Conservation (phyloP, 2,888 invertebrate genomes). For the Drosophila greeni region DNA sequence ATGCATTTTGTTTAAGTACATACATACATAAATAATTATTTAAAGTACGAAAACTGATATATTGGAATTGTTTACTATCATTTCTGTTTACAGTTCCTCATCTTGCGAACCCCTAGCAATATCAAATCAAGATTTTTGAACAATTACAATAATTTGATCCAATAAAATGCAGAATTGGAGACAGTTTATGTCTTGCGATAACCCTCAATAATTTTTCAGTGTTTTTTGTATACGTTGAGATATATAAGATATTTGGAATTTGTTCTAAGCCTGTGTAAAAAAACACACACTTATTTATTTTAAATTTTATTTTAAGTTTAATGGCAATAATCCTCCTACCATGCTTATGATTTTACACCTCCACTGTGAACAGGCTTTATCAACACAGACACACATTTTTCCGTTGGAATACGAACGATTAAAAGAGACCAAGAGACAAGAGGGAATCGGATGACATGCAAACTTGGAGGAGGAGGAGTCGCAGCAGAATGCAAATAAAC, state of each 20-base stretch:
- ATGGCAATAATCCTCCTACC: neutral
- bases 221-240: neutral
- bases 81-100: neutral
- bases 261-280: neutral
- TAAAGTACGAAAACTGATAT: neutral
- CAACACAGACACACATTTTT: slow-evolving; percentile 7
- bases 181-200: too few relatives aligned
- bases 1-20: neutral
- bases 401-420: neutral
- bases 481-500: slow-evolving; percentile 32
- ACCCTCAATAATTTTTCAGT: neutral
- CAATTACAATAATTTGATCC: neutral
- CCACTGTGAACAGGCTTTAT: slow-evolving; percentile 9
- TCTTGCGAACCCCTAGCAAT: neutral
- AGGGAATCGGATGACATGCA: slow-evolving; percentile 24
- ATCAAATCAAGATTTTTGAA: neutral
- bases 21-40: neutral
- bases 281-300: too few relatives aligned
- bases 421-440: slow-evolving; percentile 5
- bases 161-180: neutral
- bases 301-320: neutral
- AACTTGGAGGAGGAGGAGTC: slow-evolving; percentile 8
- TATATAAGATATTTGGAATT: neutral
- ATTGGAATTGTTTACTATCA: too few relatives aligned
- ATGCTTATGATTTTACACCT: slow-evolving; percentile 1